Conservation (phyloP, 2,888 invertebrate genomes). For the Ochlodes sylvanus region DNA sequence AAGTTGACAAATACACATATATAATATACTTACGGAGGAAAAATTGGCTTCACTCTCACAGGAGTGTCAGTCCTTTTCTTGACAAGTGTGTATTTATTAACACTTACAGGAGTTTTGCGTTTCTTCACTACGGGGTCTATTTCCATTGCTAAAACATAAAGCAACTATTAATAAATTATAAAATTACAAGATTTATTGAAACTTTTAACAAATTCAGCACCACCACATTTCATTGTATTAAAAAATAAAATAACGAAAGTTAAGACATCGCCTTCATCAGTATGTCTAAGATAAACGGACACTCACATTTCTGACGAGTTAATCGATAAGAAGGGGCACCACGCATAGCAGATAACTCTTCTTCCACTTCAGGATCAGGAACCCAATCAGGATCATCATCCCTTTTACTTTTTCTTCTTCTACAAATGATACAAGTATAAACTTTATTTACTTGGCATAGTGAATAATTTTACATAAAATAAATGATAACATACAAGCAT, state of each 20-base stretch:
- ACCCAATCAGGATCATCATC: constrained; percentile 84
- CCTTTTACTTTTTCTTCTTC: constrained; percentile 67
- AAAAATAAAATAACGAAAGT: too few relatives aligned
- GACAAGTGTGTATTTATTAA: constrained; percentile 49
- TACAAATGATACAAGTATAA: constrained; percentile 38
- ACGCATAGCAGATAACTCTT: constrained; percentile 89
- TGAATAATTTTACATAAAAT: constrained; percentile 36
- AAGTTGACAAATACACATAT: too few relatives aligned
- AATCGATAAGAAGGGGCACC: constrained; percentile 66
- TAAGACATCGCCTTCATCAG: too few relatives aligned
- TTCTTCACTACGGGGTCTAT: constrained; percentile 49
- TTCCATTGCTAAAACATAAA: constrained; percentile 60
- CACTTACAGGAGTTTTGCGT: constrained; percentile 47
- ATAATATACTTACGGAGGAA: constrained; percentile 52
- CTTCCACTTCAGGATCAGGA: constrained; percentile 88
- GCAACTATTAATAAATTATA: too few relatives aligned
- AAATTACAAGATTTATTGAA: too few relatives aligned
- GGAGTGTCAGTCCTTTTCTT: constrained; percentile 48
- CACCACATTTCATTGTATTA: too few relatives aligned
- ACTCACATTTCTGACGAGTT: constrained; percentile 66
- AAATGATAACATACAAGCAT: too few relatives aligned
- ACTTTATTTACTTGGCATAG: neutral
- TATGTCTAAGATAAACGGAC: too few relatives aligned
- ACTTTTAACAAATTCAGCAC: neutral
- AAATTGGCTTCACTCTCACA: constrained; percentile 47